These are phyloP conservation scores for Gambusia affinis DNA, from an alignment of 2,113 vertebrate species.

Conservation along the genomic window DNA sequence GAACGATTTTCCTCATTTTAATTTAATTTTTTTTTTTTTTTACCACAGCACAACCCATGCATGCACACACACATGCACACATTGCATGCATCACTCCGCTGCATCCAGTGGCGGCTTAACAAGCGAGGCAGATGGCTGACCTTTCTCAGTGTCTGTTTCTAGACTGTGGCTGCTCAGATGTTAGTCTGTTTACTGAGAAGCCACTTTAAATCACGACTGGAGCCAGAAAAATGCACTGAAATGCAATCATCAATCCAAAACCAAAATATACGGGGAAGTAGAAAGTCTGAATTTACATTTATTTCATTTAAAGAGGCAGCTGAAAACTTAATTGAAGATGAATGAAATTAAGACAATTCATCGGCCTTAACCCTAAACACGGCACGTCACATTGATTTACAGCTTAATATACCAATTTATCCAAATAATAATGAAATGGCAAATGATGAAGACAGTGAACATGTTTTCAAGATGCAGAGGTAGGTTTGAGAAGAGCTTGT, in stretches of 20 bases:
- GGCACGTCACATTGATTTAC: not conserved
- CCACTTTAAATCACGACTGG: slow-evolving; percentile 18
- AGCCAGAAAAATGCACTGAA: not conserved
- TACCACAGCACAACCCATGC: slow-evolving; percentile 5
- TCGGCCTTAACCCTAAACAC: not conserved
- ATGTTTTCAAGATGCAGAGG: not conserved
- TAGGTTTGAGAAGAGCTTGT: not conserved
- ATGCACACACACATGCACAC: slow-evolving; percentile 26
- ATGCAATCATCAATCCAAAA: not conserved
- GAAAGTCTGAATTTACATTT: not conserved
- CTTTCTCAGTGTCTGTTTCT: slow-evolving; percentile 55
- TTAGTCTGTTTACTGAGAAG: slow-evolving; percentile 45
- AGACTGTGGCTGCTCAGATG: slow-evolving; percentile 39
- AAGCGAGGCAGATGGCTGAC: slow-evolving; percentile 72
- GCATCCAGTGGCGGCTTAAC: slow-evolving; percentile 44
- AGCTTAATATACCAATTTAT: not conserved
- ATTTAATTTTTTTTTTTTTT: not conserved
- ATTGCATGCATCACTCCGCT: slow-evolving; percentile 17
- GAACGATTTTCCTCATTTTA: not conserved
- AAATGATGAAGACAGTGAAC: not conserved
- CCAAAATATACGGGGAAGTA: not conserved
- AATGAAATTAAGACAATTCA: not conserved
- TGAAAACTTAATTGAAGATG: not conserved
- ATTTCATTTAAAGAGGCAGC: not conserved
- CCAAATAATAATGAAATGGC: not conserved